A percentile compares a stretch with the other conserved stretches of the same genome.
Evolutionary conservation across 2,113 vertebrate genomes (phyloP).

Genomic region (Recurvirostra avosetta): DNA sequence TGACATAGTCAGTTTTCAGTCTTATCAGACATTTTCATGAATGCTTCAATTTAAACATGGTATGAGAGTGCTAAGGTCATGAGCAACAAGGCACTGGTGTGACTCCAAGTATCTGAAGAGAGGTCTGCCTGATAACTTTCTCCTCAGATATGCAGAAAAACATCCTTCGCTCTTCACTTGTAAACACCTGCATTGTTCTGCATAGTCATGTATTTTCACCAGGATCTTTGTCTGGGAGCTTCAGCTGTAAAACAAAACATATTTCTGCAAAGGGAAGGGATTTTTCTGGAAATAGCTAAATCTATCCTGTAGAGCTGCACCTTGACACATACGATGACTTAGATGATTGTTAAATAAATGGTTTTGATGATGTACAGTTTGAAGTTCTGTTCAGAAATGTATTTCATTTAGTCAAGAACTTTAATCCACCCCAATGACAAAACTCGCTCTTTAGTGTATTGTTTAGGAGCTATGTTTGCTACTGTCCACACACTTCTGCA

Average conservation of each 20-base stretch:
- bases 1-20: neutral
- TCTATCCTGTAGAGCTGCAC: neutral
- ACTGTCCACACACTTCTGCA: neutral
- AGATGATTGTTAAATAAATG: conserved; percentile 20
- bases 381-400: conserved; percentile 18
- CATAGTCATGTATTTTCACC: neutral
- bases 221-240: neutral
- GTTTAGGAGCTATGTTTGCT: conserved; percentile 14
- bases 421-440: conserved; percentile 45
- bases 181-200: neutral
- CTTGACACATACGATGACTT: neutral
- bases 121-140: neutral
- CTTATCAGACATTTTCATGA: neutral
- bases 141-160: neutral
- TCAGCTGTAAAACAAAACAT: conserved; percentile 8
- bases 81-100: neutral
- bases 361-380: conserved; percentile 4
- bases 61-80: neutral
- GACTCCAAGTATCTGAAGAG: neutral
- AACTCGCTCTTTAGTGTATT: neutral
- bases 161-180: neutral
- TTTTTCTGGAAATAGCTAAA: conserved; percentile 11
- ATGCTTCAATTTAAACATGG: neutral
- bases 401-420: conserved; percentile 56
- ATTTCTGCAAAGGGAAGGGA: conserved; percentile 26